Conservation (phyloP, 1,140 invertebrate genomes). For the Apis mellifera region DNA sequence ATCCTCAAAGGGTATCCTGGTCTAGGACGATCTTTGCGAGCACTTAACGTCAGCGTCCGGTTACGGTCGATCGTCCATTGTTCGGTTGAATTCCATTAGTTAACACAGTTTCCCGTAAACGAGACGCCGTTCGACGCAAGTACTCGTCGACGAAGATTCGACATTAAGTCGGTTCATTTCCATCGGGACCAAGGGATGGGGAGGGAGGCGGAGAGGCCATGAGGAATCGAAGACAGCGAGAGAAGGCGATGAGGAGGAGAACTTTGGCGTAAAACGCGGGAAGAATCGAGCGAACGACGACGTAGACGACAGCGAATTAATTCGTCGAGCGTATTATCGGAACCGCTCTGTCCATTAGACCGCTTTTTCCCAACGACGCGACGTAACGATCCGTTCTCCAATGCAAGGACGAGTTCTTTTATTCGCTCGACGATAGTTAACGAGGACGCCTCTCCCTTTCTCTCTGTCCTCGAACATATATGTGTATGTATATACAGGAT, state of each 20-base stretch:
- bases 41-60: constrained; percentile 18
- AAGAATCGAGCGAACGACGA: constrained; percentile 13
- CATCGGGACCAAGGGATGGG: neutral
- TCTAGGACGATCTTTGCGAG: neutral
- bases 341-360: constrained; percentile 47
- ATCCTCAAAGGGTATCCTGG: constrained; percentile 7
- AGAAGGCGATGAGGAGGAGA: neutral
- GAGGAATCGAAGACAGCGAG: neutral
- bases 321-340: constrained; percentile 42
- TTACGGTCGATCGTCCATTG: constrained; percentile 17
- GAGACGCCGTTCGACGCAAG: constrained; percentile 11
- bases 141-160: constrained; percentile 2
- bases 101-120: constrained; percentile 36
- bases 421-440: constrained; percentile 41
- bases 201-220: too few relatives aligned
- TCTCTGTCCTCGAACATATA: neutral
- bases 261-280: constrained; percentile 9
- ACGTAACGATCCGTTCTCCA: constrained; percentile 47
- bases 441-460: constrained; percentile 33
- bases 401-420: constrained; percentile 35
- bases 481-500: neutral
- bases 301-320: constrained; percentile 45
- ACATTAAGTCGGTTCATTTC: constrained; percentile 34
- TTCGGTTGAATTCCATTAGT: constrained; percentile 35
- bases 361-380: constrained; percentile 24